Conservation (phyloP, 2,888 invertebrate genomes). For the Mesopsocus fuscifrons region DNA sequence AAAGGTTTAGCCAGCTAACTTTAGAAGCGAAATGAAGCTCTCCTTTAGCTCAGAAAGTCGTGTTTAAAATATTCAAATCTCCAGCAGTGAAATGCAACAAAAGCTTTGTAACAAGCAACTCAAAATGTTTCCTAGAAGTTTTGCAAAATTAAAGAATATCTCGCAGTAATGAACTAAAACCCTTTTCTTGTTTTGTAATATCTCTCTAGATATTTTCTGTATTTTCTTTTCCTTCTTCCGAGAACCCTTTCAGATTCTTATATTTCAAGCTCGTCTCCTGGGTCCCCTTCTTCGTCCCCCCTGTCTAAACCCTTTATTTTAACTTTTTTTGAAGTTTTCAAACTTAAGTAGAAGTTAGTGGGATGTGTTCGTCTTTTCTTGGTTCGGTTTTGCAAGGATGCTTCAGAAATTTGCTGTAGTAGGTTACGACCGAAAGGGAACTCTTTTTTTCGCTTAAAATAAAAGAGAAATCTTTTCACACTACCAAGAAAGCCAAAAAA, state of each 20-base stretch:
- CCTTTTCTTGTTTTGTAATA: conserved; percentile 8
- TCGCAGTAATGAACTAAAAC: conserved; percentile 2
- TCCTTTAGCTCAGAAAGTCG: too few relatives aligned
- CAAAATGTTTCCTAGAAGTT: too few relatives aligned
- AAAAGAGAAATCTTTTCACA: neutral
- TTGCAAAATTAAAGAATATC: neutral
- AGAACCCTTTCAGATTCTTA: conserved; percentile 10
- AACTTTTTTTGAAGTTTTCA: conserved; percentile 4
- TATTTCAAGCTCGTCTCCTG: conserved; percentile 4
- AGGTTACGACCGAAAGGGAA: too few relatives aligned
- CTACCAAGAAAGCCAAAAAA: too few relatives aligned
- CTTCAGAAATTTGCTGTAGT: too few relatives aligned
- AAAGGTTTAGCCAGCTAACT: too few relatives aligned
- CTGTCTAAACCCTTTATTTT: conserved; percentile 3
- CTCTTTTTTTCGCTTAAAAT: neutral
- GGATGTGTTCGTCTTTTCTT: neutral
- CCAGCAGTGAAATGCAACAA: too few relatives aligned
- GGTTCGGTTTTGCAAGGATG: neutral
- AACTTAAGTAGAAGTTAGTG: neutral
- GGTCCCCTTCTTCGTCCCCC: neutral
- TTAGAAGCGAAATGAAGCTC: too few relatives aligned
- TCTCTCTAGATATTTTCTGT: conserved; percentile 7
- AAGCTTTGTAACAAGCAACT: too few relatives aligned
- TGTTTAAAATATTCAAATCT: too few relatives aligned
- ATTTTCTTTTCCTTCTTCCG: conserved; percentile 10